Percentiles rank a stretch among this genome's conserved stretches.
These are phyloP conservation scores for Strigamia transsilvanica DNA, from an alignment of 2,888 invertebrate species.

Conservation along the genomic window DNA sequence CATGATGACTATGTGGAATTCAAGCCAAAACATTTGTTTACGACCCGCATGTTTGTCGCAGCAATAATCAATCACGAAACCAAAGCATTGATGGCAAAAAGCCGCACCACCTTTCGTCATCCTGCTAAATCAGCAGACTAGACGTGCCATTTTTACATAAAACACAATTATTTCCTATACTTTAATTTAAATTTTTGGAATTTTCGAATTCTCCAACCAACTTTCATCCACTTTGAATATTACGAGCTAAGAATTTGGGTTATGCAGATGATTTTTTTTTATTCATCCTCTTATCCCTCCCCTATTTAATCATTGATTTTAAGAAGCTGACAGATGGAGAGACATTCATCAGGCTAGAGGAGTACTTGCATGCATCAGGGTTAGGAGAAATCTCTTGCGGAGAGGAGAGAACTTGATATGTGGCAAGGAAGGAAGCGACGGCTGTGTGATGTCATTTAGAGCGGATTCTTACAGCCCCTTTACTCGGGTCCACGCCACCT, in stretches of 20 bases:
- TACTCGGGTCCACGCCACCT: conserved; percentile 24
- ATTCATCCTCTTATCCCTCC: neutral
- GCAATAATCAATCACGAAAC: neutral
- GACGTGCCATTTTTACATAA: neutral
- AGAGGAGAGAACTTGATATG: conserved; percentile 7
- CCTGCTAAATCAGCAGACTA: neutral
- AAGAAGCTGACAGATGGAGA: conserved; percentile 16
- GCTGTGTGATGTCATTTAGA: conserved; percentile 23
- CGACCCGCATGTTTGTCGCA: neutral
- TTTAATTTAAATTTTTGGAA: too few relatives aligned
- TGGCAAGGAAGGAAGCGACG: conserved; percentile 10
- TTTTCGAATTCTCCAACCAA: too few relatives aligned
- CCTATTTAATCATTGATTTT: conserved; percentile 21
- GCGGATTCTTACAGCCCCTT: neutral
- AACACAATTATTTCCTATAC: too few relatives aligned
- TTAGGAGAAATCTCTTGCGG: neutral
- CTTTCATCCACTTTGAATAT: too few relatives aligned
- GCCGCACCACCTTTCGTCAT: neutral
- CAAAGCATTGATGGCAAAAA: neutral
- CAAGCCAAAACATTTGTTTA: conserved; percentile 1
- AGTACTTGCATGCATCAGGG: neutral
- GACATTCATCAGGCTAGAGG: neutral
- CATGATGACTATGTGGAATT: neutral
- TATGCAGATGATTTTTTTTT: neutral
- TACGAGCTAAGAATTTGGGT: too few relatives aligned